phyloP scores from a whole-genome alignment of 2,888 invertebrate genomes.

The Caenorhabditis sp. region DNA sequence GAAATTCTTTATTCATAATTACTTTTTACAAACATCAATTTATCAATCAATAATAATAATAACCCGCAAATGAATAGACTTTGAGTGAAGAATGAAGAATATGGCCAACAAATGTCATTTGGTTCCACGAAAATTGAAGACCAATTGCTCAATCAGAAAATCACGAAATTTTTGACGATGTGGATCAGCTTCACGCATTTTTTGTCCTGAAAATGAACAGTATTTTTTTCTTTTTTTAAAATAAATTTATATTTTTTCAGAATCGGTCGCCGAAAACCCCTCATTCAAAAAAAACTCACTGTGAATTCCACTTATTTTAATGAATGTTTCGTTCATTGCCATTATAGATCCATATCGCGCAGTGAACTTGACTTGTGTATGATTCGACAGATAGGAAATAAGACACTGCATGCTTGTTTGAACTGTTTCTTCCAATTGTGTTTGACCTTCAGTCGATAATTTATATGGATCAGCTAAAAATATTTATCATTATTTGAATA shows the following conservation, averaged over 20 bases:
- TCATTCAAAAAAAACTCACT: conserved; percentile 19
- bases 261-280: no score
- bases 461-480: conserved; percentile 19
- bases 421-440: conserved; percentile 10
- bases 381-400: conserved; percentile 15
- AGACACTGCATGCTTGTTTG: conserved; percentile 21
- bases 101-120: neutral
- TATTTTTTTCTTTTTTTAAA: neutral
- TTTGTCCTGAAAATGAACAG: conserved; percentile 18
- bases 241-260: no score
- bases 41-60: no score
- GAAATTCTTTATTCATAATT: no score
- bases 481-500: neutral
- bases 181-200: conserved; percentile 24
- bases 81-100: neutral
- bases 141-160: conserved; percentile 27
- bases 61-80: neutral
- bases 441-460: conserved; percentile 9
- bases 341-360: conserved; percentile 22
- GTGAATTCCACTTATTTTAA: conserved; percentile 12
- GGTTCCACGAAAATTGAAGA: conserved; percentile 11
- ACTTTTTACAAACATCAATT: no score
- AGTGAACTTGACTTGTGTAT: conserved; percentile 8
- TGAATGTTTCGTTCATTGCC: conserved; percentile 28
- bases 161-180: conserved; percentile 24